Evolutionary conservation across 2,888 invertebrate species (phyloP).

Genomic region (Erynnis tages): DNA sequence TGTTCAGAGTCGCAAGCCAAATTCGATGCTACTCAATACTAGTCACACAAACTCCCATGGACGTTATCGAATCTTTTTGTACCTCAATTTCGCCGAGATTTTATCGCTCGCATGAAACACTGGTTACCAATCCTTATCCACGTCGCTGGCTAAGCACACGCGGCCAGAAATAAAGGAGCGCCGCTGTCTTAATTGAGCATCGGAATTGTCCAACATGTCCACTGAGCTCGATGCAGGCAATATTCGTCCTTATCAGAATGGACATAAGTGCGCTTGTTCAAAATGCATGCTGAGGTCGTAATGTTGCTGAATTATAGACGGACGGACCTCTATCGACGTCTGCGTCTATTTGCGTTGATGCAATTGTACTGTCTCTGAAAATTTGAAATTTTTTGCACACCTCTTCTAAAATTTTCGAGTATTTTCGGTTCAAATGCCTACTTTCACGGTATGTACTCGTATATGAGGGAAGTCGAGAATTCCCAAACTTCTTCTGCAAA

Average conservation of each 20-base stretch:
- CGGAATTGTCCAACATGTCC: conserved; percentile 35
- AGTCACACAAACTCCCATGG: too few relatives aligned
- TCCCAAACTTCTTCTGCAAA: too few relatives aligned
- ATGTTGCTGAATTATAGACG: conserved; percentile 14
- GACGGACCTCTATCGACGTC: conserved; percentile 6
- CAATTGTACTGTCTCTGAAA: too few relatives aligned
- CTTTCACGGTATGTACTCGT: too few relatives aligned
- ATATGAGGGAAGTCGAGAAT: too few relatives aligned
- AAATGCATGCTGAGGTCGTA: neutral
- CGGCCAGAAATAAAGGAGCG: conserved; percentile 65
- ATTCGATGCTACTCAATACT: too few relatives aligned
- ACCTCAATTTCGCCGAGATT: too few relatives aligned
- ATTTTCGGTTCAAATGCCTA: too few relatives aligned
- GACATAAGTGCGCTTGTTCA: neutral
- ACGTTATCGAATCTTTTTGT: too few relatives aligned
- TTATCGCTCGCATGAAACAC: neutral
- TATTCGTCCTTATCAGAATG: conserved; percentile 12
- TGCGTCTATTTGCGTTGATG: conserved; percentile 7
- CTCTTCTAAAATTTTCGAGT: too few relatives aligned
- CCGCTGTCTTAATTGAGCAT: conserved; percentile 57
- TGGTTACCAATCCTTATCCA: conserved; percentile 34
- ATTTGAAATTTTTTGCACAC: neutral
- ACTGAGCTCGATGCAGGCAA: conserved; percentile 4
- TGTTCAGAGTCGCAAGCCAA: too few relatives aligned
- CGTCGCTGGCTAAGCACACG: conserved; percentile 56